Percentiles rank a stretch among this genome's conserved stretches.
These are phyloP conservation scores for Sinotaia quadrata DNA, from an alignment of 2,888 invertebrate species.

Conservation along the genomic window DNA sequence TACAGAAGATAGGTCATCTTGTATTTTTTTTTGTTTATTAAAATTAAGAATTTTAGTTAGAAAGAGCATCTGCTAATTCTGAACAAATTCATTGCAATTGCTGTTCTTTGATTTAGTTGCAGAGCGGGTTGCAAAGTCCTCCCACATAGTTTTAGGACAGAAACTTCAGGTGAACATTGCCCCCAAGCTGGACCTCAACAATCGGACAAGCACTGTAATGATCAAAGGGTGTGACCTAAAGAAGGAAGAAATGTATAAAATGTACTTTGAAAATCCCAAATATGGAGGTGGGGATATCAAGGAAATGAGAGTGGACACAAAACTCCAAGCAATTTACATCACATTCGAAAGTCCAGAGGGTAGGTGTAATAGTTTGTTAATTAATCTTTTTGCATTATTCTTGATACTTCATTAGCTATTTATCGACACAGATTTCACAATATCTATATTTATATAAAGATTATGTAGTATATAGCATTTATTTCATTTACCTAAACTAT, in stretches of 20 bases:
- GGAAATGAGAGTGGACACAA: slow-evolving; percentile 7
- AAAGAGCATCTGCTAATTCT: no score
- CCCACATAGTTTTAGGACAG: background rate
- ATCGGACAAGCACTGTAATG: slow-evolving; percentile 9
- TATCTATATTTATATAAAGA: background rate
- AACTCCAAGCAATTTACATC: slow-evolving; percentile 16
- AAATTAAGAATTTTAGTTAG: no score
- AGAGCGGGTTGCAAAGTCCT: background rate
- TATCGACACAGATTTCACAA: background rate
- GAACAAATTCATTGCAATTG: no score
- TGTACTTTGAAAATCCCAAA: slow-evolving; percentile 21
- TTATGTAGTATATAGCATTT: background rate
- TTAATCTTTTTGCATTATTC: background rate
- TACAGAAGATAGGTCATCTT: no score
- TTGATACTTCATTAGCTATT: background rate
- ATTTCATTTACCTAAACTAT: no score
- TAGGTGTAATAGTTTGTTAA: background rate
- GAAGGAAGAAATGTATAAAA: background rate
- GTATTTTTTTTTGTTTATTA: no score
- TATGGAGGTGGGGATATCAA: slow-evolving; percentile 16
- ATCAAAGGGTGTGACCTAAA: slow-evolving; percentile 1
- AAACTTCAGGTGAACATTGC: slow-evolving; percentile 12
- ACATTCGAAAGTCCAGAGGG: slow-evolving; percentile 21
- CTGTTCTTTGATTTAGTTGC: background rate
- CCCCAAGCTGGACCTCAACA: background rate